phyloP scores from a whole-genome alignment of 2,113 vertebrate species.

The Pangasianodon gigas region DNA sequence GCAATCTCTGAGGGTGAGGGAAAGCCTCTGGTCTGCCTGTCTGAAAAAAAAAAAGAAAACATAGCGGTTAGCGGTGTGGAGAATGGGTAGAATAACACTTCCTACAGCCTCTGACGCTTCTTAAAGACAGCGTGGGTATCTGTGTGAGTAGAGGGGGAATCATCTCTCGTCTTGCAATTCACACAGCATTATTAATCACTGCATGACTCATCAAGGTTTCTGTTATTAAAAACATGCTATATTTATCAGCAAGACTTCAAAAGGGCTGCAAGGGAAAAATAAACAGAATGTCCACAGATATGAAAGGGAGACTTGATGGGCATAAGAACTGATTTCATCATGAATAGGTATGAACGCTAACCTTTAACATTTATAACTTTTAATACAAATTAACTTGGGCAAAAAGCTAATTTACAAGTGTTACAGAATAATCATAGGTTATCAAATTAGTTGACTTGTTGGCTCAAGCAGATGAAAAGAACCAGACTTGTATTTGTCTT shows the following conservation, averaged over 20 bases:
- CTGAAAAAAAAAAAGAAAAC: constrained; percentile 62
- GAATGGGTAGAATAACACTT: constrained; percentile 1
- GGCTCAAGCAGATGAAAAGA: background rate
- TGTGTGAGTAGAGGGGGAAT: constrained; percentile 21
- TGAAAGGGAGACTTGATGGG: background rate
- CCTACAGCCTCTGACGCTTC: constrained; percentile 20
- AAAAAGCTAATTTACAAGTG: background rate
- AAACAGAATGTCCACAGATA: background rate
- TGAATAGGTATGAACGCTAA: background rate
- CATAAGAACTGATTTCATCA: background rate
- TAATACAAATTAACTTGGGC: background rate
- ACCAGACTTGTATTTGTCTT: constrained; percentile 49
- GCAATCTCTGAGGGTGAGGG: constrained; percentile 76
- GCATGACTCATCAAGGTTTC: constrained; percentile 36
- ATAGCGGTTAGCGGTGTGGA: constrained; percentile 1
- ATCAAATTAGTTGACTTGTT: background rate
- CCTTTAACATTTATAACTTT: background rate
- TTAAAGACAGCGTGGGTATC: constrained; percentile 14
- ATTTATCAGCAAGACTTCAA: background rate
- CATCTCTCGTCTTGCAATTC: background rate
- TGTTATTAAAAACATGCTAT: background rate
- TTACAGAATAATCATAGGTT: background rate
- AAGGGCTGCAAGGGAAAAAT: background rate
- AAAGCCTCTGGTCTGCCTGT: constrained; percentile 77
- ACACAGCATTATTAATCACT: constrained; percentile 34